phyloP scores from a whole-genome alignment of 2,113 vertebrate genomes.

The Cebus imitator region DNA sequence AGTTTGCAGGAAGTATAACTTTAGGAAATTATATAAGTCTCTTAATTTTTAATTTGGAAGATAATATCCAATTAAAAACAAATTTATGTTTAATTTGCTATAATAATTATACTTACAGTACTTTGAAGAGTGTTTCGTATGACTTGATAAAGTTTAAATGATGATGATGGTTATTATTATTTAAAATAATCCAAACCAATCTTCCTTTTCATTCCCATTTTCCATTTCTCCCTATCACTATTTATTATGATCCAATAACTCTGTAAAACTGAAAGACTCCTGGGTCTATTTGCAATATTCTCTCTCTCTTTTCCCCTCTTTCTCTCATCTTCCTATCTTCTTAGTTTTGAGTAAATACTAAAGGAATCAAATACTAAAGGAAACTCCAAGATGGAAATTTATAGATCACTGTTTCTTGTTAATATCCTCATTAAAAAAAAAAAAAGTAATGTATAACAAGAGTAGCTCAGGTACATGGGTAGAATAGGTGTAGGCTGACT shows the following conservation, averaged over 20 bases:
- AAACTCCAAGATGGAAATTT: neutral
- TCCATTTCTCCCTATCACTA: neutral
- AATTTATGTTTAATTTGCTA: neutral
- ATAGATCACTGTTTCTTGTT: neutral
- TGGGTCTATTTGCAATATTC: neutral
- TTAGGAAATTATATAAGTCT: neutral
- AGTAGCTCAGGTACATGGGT: neutral
- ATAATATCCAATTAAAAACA: neutral
- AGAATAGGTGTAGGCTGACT: neutral
- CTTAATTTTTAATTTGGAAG: conserved; percentile 2
- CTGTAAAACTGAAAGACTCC: neutral
- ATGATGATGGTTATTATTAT: neutral
- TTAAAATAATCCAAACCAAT: neutral
- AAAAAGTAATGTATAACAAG: neutral
- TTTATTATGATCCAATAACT: neutral
- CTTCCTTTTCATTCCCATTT: neutral
- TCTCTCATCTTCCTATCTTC: neutral
- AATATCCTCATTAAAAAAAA: no score
- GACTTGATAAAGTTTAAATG: neutral
- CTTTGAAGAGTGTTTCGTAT: neutral
- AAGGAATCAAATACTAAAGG: neutral
- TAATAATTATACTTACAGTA: neutral
- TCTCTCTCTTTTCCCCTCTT: neutral
- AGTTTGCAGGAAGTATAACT: neutral
- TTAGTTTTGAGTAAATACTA: neutral